phyloP scores from a whole-genome alignment of 1,140 invertebrate genomes.

The Drosophila ercepeae region DNA sequence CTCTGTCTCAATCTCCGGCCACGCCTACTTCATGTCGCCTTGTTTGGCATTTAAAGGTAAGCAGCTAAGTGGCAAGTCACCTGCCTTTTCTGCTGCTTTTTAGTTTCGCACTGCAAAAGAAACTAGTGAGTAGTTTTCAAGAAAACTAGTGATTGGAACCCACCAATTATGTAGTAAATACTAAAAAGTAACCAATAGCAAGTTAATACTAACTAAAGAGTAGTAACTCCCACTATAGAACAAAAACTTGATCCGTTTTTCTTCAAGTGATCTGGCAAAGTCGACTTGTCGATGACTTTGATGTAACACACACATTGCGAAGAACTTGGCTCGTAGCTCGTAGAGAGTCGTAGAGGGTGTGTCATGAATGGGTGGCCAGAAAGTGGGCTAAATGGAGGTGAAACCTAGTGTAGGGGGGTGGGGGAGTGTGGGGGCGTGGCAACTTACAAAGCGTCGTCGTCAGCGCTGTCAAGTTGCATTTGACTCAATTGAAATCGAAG shows the following conservation, averaged over 20 bases:
- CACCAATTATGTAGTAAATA: not conserved
- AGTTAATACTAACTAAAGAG: no score
- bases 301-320: conserved; percentile 30
- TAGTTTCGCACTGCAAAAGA: conserved; percentile 6
- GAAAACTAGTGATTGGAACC: not conserved
- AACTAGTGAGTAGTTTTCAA: not conserved
- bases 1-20: conserved; percentile 3
- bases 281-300: conserved; percentile 43
- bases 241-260: no score
- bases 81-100: conserved; percentile 5
- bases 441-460: conserved; percentile 36
- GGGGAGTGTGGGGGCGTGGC: not conserved
- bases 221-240: no score
- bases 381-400: not conserved
- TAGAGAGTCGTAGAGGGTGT: not conserved
- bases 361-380: not conserved
- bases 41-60: conserved; percentile 56
- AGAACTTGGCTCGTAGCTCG: conserved; percentile 25
- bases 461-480: conserved; percentile 65
- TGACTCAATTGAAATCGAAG: conserved; percentile 76
- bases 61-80: conserved; percentile 54
- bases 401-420: not conserved
- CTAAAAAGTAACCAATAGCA: no score
- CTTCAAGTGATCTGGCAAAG: conserved; percentile 14
- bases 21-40: conserved; percentile 23